Conservation (phyloP, 2,888 invertebrate species). For the Diloba caeruleocephala region DNA sequence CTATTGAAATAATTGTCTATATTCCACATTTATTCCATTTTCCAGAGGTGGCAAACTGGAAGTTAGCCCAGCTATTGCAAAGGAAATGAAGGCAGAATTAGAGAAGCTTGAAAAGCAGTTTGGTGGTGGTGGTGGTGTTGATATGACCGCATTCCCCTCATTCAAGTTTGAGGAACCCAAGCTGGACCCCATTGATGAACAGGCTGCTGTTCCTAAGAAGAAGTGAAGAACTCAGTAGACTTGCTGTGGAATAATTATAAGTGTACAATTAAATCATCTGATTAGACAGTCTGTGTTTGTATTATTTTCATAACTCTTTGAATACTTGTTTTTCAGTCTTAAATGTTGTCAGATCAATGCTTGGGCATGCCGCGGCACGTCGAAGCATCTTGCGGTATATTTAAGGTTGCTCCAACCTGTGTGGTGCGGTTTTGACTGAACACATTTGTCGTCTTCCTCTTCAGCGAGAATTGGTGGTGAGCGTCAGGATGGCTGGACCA, state of each 20-base stretch:
- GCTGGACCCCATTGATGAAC: constrained; percentile 91
- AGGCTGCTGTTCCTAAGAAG: constrained; percentile 56
- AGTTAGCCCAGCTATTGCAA: constrained; percentile 92
- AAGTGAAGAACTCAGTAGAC: constrained; percentile 66
- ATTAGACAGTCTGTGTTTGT: constrained; percentile 54
- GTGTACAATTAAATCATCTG: constrained; percentile 63
- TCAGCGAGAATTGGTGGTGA: too few relatives aligned
- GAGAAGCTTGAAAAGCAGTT: constrained; percentile 94
- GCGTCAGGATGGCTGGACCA: too few relatives aligned
- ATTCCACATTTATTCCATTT: constrained; percentile 14
- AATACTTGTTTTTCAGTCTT: neutral
- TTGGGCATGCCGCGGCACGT: too few relatives aligned
- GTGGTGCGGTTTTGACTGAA: too few relatives aligned
- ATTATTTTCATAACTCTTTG: constrained; percentile 22
- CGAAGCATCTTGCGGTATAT: too few relatives aligned
- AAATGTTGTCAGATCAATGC: too few relatives aligned
- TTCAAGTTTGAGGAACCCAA: constrained; percentile 94
- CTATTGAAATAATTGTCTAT: too few relatives aligned
- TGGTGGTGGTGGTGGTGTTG: constrained; percentile 93
- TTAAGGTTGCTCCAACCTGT: too few relatives aligned
- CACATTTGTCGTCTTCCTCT: too few relatives aligned
- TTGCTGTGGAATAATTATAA: constrained; percentile 48
- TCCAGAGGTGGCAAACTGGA: constrained; percentile 95
- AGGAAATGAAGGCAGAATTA: constrained; percentile 93
- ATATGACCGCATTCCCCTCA: constrained; percentile 96